These are phyloP conservation scores for Neodiprion fabricii DNA, from an alignment of 1,140 invertebrate species.

Conservation along the genomic window DNA sequence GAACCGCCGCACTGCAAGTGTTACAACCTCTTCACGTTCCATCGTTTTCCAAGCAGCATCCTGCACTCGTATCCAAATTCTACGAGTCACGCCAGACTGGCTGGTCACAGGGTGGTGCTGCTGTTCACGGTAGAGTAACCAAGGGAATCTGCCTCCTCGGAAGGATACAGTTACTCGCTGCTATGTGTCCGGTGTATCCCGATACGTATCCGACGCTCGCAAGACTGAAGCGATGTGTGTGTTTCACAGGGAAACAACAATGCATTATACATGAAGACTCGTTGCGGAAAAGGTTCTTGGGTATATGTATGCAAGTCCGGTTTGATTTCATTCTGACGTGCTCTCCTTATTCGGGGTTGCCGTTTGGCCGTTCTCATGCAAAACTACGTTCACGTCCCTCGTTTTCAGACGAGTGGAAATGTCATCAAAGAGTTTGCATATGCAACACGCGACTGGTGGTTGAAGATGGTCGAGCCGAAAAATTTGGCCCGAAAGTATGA, in stretches of 20 bases:
- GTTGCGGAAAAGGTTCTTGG: no score
- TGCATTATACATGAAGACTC: background rate
- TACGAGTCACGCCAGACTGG: background rate
- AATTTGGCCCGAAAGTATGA: no score
- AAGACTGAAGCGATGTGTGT: background rate
- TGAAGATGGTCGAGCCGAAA: no score
- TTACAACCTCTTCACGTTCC: no score
- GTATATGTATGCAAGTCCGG: background rate
- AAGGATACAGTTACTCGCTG: background rate
- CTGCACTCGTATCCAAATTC: background rate
- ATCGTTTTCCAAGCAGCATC: no score
- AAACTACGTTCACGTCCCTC: no score
- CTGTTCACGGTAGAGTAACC: slow-evolving; percentile 1
- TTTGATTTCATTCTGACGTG: background rate
- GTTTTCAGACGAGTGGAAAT: no score
- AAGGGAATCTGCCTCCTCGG: slow-evolving; percentile 3
- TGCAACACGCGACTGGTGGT: no score
- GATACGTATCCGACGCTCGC: background rate
- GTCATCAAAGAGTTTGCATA: no score
- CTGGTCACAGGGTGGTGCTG: background rate
- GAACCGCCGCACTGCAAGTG: no score
- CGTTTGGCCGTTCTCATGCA: background rate
- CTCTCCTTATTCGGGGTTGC: background rate
- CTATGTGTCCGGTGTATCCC: background rate
- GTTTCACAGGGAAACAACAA: background rate